phyloP scores from a whole-genome alignment of 2,113 vertebrate genomes.

The Tiliqua scincoides region DNA sequence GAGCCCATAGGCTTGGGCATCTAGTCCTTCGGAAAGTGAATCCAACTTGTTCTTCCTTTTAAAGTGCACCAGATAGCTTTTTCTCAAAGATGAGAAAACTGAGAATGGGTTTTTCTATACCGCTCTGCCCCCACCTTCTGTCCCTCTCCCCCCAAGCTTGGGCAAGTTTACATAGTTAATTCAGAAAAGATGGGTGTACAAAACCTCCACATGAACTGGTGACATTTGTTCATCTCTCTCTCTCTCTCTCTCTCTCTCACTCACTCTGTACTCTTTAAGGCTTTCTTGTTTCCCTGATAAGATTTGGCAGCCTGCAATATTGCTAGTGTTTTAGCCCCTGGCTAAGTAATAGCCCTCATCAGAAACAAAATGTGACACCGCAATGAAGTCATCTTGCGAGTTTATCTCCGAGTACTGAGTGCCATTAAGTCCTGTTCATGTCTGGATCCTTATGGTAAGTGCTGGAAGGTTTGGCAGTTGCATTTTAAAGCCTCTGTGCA shows the following conservation, averaged over 20 bases:
- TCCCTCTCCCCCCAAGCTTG: background rate
- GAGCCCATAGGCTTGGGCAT: too few relatives aligned
- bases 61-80: constrained; percentile 39
- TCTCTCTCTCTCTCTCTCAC: background rate
- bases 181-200: constrained; percentile 21
- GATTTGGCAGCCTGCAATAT: constrained; percentile 13
- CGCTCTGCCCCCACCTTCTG: background rate
- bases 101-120: background rate
- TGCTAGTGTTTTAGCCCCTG: constrained; percentile 25
- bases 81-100: background rate
- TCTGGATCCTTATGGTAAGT: constrained; percentile 2
- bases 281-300: constrained; percentile 43
- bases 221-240: constrained; percentile 12
- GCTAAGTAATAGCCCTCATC: constrained; percentile 36
- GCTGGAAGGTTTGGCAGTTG: constrained; percentile 8
- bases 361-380: constrained; percentile 26
- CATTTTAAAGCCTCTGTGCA: background rate
- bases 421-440: constrained; percentile 8
- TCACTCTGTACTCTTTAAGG: background rate
- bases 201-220: background rate
- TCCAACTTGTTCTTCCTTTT: constrained; percentile 28
- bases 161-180: background rate
- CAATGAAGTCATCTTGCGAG: constrained; percentile 1
- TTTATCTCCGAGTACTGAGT: constrained; percentile 11
- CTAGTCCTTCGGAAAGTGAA: constrained; percentile 22